These are phyloP conservation scores for Drosophila quadrilineata DNA, from an alignment of 1,140 invertebrate species.

Conservation along the genomic window DNA sequence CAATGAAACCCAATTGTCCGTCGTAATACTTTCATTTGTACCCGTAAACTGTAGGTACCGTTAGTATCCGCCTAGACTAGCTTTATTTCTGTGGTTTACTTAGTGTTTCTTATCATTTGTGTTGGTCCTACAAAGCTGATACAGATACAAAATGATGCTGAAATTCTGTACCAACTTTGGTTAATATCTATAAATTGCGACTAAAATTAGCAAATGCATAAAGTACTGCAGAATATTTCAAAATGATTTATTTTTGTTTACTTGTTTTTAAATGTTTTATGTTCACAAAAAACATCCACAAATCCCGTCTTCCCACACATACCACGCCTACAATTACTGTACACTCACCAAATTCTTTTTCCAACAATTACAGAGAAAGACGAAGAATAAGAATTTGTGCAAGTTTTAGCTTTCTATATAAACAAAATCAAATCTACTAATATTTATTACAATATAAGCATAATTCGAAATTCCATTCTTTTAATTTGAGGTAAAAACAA, in stretches of 20 bases:
- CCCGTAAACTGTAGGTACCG: slow-evolving; percentile 55
- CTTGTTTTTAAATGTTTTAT: slow-evolving; percentile 20
- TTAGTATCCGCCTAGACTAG: slow-evolving; percentile 49
- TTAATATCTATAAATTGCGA: too few relatives aligned
- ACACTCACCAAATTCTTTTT: slow-evolving; percentile 51
- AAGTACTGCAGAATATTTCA: slow-evolving; percentile 58
- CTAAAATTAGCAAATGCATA: slow-evolving; percentile 59
- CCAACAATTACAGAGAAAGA: slow-evolving; percentile 72
- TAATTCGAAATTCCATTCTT: slow-evolving; percentile 17
- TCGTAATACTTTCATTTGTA: slow-evolving; percentile 34
- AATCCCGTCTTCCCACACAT: slow-evolving; percentile 6
- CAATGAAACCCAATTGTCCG: neutral
- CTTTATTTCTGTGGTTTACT: slow-evolving; percentile 57
- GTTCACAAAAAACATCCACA: slow-evolving; percentile 9
- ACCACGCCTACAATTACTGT: slow-evolving; percentile 26
- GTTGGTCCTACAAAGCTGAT: slow-evolving; percentile 14
- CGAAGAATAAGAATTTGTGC: slow-evolving; percentile 64
- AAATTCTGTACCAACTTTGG: too few relatives aligned
- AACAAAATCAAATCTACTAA: slow-evolving; percentile 26
- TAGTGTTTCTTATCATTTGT: slow-evolving; percentile 41
- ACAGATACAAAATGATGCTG: slow-evolving; percentile 14
- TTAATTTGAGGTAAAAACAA: slow-evolving; percentile 58
- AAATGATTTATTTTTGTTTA: slow-evolving; percentile 6
- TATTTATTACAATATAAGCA: slow-evolving; percentile 12
- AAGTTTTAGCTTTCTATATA: slow-evolving; percentile 54